phyloP scores from a whole-genome alignment of 2,888 invertebrate genomes.

The Vandiemenella viatica region DNA sequence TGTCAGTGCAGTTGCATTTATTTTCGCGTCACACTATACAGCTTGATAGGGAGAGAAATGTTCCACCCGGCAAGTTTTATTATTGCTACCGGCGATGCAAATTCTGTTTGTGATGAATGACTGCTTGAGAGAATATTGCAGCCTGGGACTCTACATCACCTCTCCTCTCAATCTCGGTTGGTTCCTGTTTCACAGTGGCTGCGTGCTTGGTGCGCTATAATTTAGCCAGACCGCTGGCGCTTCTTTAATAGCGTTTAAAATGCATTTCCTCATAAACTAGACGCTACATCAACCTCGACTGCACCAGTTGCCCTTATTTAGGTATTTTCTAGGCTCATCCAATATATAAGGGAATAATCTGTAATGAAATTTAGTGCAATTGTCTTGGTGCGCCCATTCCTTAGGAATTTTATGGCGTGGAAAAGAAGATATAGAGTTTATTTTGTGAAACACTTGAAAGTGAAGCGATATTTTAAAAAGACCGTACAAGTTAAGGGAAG shows the following conservation, averaged over 20 bases:
- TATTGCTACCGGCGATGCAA: no score
- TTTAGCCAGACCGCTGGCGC: not conserved
- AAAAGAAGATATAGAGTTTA: slow-evolving; percentile 26
- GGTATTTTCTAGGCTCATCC: slow-evolving; percentile 19
- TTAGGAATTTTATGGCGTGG: slow-evolving; percentile 23
- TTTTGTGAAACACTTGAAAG: slow-evolving; percentile 23
- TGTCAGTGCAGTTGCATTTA: no score
- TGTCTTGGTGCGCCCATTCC: slow-evolving; percentile 23
- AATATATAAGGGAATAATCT: slow-evolving; percentile 24
- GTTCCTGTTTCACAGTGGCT: not conserved
- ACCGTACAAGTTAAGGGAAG: slow-evolving; percentile 14
- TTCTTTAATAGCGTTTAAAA: slow-evolving; percentile 6
- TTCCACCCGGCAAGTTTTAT: no score
- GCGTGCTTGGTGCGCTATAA: not conserved
- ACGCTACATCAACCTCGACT: slow-evolving; percentile 10
- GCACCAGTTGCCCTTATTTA: slow-evolving; percentile 22
- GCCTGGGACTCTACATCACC: not conserved
- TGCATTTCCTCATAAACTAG: slow-evolving; percentile 9
- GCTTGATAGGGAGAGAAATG: no score
- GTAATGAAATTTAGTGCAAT: slow-evolving; percentile 25
- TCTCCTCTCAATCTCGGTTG: not conserved
- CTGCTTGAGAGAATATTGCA: no score
- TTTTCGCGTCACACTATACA: no score
- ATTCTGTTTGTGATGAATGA: no score
- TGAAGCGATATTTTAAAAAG: slow-evolving; percentile 23